A percentile compares a stretch with the other conserved stretches of the same genome.
phyloP scores from a whole-genome alignment of 1,140 invertebrate genomes.

The Pseudomyrmex cubaensis region DNA sequence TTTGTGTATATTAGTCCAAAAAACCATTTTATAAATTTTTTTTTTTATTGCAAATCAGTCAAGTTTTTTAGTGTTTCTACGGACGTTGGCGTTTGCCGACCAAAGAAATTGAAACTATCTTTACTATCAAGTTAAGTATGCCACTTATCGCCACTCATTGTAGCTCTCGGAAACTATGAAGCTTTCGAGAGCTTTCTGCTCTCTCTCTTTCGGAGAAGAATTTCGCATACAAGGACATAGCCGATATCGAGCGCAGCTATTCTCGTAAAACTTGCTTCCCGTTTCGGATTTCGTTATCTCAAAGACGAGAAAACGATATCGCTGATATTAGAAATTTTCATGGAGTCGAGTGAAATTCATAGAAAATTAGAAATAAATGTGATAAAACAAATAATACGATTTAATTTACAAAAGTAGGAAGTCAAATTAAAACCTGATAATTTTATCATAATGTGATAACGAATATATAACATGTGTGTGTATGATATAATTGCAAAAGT shows the following conservation, averaged over 20 bases:
- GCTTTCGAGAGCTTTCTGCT: conserved; percentile 57
- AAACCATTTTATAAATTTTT: neutral
- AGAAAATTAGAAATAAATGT: neutral
- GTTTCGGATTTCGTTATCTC: conserved; percentile 25
- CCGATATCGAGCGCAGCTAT: conserved; percentile 36
- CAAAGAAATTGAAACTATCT: conserved; percentile 52
- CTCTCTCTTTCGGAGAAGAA: conserved; percentile 32
- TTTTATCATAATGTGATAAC: neutral
- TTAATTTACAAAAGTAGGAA: too few relatives aligned
- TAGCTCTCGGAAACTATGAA: conserved; percentile 62
- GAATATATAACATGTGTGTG: neutral
- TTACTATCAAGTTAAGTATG: conserved; percentile 64
- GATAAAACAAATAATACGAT: neutral
- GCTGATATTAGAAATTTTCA: conserved; percentile 58
- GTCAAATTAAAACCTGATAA: neutral
- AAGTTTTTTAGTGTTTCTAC: conserved; percentile 39
- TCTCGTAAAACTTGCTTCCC: conserved; percentile 40
- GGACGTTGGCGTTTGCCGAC: conserved; percentile 31
- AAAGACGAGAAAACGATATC: neutral
- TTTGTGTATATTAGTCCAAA: too few relatives aligned
- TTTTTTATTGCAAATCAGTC: conserved; percentile 22
- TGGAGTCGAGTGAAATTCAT: conserved; percentile 6
- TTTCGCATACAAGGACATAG: conserved; percentile 40
- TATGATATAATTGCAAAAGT: too few relatives aligned
- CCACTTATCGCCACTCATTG: conserved; percentile 63